Percentiles rank a stretch among this genome's conserved stretches.
These are phyloP conservation scores for Ichneumon xanthorius DNA, from an alignment of 2,888 invertebrate genomes.

Conservation along the genomic window DNA sequence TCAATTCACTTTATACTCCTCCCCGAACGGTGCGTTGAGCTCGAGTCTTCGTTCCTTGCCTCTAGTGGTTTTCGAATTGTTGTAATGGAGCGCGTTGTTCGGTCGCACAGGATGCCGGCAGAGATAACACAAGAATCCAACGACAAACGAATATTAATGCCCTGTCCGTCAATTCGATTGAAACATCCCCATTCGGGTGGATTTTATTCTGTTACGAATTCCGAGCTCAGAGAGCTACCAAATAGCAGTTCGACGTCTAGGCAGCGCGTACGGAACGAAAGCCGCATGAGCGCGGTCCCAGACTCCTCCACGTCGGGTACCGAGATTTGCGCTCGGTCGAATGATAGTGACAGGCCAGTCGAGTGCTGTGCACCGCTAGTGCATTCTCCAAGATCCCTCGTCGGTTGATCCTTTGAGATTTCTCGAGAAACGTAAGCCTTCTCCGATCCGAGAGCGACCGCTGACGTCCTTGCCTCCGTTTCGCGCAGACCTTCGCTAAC, in stretches of 20 bases:
- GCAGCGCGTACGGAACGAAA: neutral
- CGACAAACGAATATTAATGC: neutral
- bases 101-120: neutral
- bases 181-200: neutral
- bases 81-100: neutral
- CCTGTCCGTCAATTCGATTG: neutral
- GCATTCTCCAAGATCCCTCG: neutral
- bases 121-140: neutral
- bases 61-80: neutral
- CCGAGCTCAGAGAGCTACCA: no score
- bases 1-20: conserved; percentile 16
- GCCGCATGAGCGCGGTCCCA: conserved; percentile 4
- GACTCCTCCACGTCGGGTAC: conserved; percentile 6
- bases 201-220: neutral
- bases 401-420: neutral
- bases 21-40: neutral
- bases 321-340: conserved; percentile 16
- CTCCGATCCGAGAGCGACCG: neutral
- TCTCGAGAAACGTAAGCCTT: neutral
- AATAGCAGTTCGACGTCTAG: neutral
- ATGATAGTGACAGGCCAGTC: conserved; percentile 24
- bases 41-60: neutral
- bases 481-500: neutral
- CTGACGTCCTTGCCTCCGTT: neutral
- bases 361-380: neutral